Evolutionary conservation across 2,888 invertebrate species (phyloP).

Genomic region (Pristionchus entomophagus): DNA sequence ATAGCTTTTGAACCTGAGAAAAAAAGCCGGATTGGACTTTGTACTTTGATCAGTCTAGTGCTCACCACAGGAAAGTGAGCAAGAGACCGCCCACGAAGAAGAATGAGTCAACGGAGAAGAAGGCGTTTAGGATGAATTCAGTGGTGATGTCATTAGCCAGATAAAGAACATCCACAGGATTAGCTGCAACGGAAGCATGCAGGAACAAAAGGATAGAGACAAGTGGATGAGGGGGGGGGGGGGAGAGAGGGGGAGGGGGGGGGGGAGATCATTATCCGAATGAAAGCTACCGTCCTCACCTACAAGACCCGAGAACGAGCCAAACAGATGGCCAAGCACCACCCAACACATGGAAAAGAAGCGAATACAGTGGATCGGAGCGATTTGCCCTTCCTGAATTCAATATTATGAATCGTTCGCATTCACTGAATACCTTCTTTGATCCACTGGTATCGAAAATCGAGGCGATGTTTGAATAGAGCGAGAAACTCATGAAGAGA

Average conservation of each 20-base stretch:
- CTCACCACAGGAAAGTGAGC: conserved; percentile 46
- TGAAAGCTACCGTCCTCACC: not conserved
- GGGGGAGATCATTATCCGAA: not conserved
- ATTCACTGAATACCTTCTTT: conserved; percentile 32
- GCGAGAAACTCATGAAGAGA: conserved; percentile 38
- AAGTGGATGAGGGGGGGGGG: not conserved
- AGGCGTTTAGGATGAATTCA: conserved; percentile 55
- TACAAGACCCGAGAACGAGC: not conserved
- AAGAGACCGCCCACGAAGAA: conserved; percentile 59
- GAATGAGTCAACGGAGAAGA: conserved; percentile 60
- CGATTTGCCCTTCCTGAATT: not conserved
- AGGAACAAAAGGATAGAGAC: not conserved
- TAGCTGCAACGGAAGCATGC: conserved; percentile 46
- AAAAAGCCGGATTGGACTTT: not conserved
- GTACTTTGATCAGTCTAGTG: not conserved
- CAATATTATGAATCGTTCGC: not conserved
- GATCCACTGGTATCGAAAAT: conserved; percentile 6
- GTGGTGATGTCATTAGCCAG: conserved; percentile 45
- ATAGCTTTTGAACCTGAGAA: conserved; percentile 55
- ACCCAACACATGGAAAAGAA: conserved; percentile 45
- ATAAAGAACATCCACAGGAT: conserved; percentile 49
- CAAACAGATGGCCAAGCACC: conserved; percentile 2
- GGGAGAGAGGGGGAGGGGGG: not conserved
- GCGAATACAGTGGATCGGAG: conserved; percentile 45
- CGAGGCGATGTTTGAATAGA: conserved; percentile 30